Evolutionary conservation across 2,797 vertebrate species (phyloP).

Genomic region (Poeciliopsis paucimaculata): DNA sequence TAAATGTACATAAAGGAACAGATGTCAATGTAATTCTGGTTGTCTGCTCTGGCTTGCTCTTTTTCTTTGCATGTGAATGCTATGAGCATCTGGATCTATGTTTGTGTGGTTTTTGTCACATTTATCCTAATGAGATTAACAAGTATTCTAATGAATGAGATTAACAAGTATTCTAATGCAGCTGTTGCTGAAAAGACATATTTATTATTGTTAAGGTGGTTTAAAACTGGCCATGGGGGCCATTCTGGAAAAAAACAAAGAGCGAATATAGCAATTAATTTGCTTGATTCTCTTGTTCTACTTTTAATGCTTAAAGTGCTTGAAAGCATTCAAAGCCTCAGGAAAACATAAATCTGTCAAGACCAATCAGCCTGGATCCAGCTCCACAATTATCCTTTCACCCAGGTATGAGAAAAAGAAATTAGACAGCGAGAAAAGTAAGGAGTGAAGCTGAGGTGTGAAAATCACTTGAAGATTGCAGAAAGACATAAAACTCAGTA

Average conservation of each 20-base stretch:
- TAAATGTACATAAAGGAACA: constrained; percentile 64
- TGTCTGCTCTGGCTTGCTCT: constrained; percentile 29
- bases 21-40: constrained; percentile 54
- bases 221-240: too few species aligned
- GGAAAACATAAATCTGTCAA: neutral
- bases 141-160: constrained; percentile 17
- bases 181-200: constrained; percentile 27
- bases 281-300: neutral
- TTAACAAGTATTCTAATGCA: constrained; percentile 21
- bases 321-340: neutral
- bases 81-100: constrained; percentile 27
- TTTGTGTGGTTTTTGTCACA: constrained; percentile 5
- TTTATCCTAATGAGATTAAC: neutral
- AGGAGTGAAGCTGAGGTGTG: neutral
- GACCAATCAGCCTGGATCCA: neutral
- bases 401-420: neutral
- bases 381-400: neutral
- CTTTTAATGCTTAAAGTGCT: neutral
- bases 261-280: neutral
- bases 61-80: constrained; percentile 6
- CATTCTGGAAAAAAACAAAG: neutral
- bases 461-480: neutral
- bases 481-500: neutral
- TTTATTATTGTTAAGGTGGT: constrained; percentile 3
- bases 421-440: neutral